Evolutionary conservation across 2,888 invertebrate genomes (phyloP), one percentile per base, ranked within the genome.

Genomic region (Acanthopleura granulata): DNA sequence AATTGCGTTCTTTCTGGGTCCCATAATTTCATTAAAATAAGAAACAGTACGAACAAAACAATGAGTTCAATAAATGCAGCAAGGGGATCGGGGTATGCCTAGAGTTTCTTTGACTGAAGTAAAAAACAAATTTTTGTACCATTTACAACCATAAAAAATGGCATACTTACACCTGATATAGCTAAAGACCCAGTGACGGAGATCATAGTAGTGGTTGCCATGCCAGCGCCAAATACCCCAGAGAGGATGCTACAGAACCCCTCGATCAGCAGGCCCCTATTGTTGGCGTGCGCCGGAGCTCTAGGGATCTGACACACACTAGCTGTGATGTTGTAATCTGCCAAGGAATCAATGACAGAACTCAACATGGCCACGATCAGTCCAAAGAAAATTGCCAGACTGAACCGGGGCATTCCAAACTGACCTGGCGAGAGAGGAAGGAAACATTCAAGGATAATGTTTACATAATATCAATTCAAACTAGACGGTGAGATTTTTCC

Each of bases 101-200:
- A n/a, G n/a, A n/a, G n/a, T n/a, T n/a, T n/a, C n/a, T n/a, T n/a
- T n/a, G n/a, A n/a, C n/a, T n/a, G n/a, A n/a, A n/a, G n/a, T n/a
- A n/a, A n/a, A n/a, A n/a, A n/a, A n/a, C 15, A 16, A 18, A 18
- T 51, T 18, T 16, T 51, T 51, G 14, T 51, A 16, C 18, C 18
- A 14, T 51, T 16, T 16, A 18, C 18, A 16, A 51, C 51, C 18
- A 22, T 27, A n/a, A n/a, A n/a, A n/a, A n/a, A n/a, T n/a, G n/a
- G n/a, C n/a, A n/a, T 14, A 25, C n/a, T 27, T 83, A 94, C 95
- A 92, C 94, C 94, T 4, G 95, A 95, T 0, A 95, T 94, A 62
- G 95, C 95, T 81, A 96, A 95, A 0, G 95, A 95, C 0, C 95
- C 96, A 62, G 96, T 95, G 88, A 96, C 96, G 88, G 95, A 95